Evolutionary conservation across 1,140 invertebrate genomes (phyloP), one percentile per base, ranked within the genome.

Genomic region (Megalonaias nervosa): DNA sequence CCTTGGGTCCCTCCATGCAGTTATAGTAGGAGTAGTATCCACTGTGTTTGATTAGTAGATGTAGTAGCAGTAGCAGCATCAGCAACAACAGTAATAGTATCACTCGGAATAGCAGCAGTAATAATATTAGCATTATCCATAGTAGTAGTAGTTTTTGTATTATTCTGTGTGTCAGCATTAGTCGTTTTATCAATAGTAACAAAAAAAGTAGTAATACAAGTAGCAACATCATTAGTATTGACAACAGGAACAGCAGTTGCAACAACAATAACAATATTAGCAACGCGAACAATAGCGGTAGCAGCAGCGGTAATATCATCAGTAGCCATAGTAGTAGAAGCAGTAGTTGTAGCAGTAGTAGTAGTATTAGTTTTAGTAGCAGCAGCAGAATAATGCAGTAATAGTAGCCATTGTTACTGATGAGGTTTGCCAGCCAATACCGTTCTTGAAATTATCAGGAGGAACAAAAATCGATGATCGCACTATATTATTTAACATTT

Each of bases 221-320:
- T 23, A 77, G 67, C 55, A 71, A 58, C 31, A 71, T 9, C 31
- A 71, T 55, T 21, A 71, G 75, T 31, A 77, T 67, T 21, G 61
- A 98, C 94, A 94, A 94, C 23, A 71, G 59, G 21, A 64, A 61
- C 55, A 71, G 55, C 31, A 77, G 59, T n/a, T 61, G 67, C 4
- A 77, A 26, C 4, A 60, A 67, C 31, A 67, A 21, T 58, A 59
- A 38, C 58, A 69, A 56, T 23, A 62, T 48, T 57, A 69, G 74
- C 61, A 68, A 14, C 19, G 69, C 23, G 21, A 56, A 56, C 38
- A 59, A 56, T 23, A 75, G 64, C 15, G 48, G 23, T 65, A 65
- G 16, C 31, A 31, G 31, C 31, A 31, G 31, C 31, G 5, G 2
- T 1, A 31, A 31, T 31, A 31, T 2, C 31, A 31, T 1, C 31